A percentile compares a stretch with the other conserved stretches of the same genome.
These are phyloP conservation scores for Calcarius ornatus DNA, from an alignment of 2,113 vertebrate genomes.

Conservation along the genomic window DNA sequence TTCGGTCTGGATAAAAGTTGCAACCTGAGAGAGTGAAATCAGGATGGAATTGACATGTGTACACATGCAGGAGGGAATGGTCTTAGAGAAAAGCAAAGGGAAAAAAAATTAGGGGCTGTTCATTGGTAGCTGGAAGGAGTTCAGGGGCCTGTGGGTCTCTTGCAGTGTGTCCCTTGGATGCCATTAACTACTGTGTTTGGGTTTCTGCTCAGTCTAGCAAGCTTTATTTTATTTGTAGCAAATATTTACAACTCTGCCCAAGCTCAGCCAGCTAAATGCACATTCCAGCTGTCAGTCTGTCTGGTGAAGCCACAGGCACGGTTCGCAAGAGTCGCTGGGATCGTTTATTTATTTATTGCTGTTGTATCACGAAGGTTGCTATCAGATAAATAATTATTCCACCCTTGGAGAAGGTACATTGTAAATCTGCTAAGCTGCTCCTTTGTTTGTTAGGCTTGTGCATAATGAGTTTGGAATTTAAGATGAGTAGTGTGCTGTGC, in stretches of 20 bases:
- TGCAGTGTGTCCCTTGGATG: background rate
- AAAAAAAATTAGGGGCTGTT: background rate
- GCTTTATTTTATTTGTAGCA: background rate
- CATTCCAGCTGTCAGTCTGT: background rate
- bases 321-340: background rate
- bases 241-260: background rate
- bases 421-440: conserved; percentile 32
- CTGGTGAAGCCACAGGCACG: background rate
- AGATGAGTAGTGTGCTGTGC: conserved; percentile 23
- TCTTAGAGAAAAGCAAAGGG: background rate
- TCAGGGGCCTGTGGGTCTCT: background rate
- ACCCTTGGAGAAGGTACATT: conserved; percentile 5
- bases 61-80: background rate
- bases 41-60: background rate
- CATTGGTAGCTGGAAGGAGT: background rate
- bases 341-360: background rate
- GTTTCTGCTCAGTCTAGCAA: background rate
- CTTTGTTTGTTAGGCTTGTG: conserved; percentile 42
- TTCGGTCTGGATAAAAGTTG: background rate
- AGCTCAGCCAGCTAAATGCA: background rate
- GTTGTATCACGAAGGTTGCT: background rate
- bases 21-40: background rate
- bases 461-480: conserved; percentile 57
- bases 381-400: conserved; percentile 47
- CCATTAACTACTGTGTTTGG: background rate